These are phyloP conservation scores for Drosophila longiperda DNA, from an alignment of 2,888 invertebrate species.

Conservation along the genomic window DNA sequence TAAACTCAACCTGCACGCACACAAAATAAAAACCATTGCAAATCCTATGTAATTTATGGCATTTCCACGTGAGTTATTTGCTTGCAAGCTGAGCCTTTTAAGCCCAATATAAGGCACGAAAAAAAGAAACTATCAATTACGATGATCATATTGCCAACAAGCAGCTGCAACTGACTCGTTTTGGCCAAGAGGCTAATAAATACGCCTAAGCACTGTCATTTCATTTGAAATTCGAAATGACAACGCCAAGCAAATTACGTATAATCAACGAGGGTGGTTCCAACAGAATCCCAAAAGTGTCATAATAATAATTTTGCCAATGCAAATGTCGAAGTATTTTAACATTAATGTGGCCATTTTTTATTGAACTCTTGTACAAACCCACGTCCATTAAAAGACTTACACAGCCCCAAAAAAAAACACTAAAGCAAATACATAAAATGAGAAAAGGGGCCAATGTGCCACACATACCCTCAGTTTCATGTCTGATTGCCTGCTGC, in stretches of 20 bases:
- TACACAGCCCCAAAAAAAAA: slow-evolving; percentile 5
- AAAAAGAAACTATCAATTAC: slow-evolving; percentile 59
- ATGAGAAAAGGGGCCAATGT: slow-evolving; percentile 21
- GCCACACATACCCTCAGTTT: slow-evolving; percentile 2
- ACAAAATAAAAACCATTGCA: slow-evolving; percentile 21
- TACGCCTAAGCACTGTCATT: slow-evolving; percentile 69
- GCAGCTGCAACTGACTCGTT: slow-evolving; percentile 50
- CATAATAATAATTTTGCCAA: not conserved
- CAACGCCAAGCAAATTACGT: slow-evolving; percentile 71
- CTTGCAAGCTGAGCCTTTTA: slow-evolving; percentile 33
- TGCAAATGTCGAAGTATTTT: not conserved
- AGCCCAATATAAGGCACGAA: slow-evolving; percentile 24
- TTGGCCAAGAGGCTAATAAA: slow-evolving; percentile 68
- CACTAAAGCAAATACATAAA: slow-evolving; percentile 39
- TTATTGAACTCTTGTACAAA: slow-evolving; percentile 7
- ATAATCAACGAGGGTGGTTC: slow-evolving; percentile 50
- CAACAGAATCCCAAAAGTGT: not conserved
- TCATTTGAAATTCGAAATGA: slow-evolving; percentile 62
- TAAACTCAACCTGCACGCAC: not conserved
- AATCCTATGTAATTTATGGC: slow-evolving; percentile 46
- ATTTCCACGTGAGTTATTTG: slow-evolving; percentile 45
- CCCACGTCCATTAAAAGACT: slow-evolving; percentile 18
- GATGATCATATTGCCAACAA: slow-evolving; percentile 62
- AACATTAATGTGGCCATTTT: not conserved
- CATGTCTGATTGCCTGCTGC: slow-evolving; percentile 43